These are phyloP conservation scores for Mantis religiosa DNA, from an alignment of 2,888 invertebrate genomes.

Conservation along the genomic window DNA sequence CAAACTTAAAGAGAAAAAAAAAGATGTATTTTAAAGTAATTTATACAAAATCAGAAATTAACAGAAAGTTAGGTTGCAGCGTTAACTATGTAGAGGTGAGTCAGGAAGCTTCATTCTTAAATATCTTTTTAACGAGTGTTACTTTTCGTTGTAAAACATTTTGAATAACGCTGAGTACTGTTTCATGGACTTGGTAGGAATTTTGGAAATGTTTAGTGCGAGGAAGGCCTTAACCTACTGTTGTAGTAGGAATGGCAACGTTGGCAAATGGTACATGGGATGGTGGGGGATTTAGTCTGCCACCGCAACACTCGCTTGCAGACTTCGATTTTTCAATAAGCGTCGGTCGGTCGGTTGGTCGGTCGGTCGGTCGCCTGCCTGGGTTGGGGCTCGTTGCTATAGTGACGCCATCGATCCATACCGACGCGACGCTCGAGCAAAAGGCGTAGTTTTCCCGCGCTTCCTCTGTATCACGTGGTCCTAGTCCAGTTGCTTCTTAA, in stretches of 20 bases:
- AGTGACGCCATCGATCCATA: conserved; percentile 18
- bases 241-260: neutral
- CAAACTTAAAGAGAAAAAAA: too few species aligned
- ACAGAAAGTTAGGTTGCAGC: too few species aligned
- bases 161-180: too few species aligned
- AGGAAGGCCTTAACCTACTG: neutral
- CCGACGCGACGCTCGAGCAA: neutral
- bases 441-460: conserved; percentile 14
- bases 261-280: neutral
- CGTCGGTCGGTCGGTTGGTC: neutral
- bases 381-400: conserved; percentile 11
- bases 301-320: neutral
- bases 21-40: too few species aligned
- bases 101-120: too few species aligned
- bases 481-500: too few species aligned
- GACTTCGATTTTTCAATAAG: conserved; percentile 18
- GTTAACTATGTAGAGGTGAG: too few species aligned
- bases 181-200: too few species aligned
- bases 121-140: too few species aligned
- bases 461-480: neutral
- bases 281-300: neutral
- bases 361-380: neutral
- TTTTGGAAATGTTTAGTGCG: too few species aligned
- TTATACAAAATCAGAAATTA: too few species aligned
- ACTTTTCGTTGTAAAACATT: too few species aligned